Percentiles rank a stretch among this genome's conserved stretches.
phyloP scores from a whole-genome alignment of 1,140 invertebrate species.

The Maniola jurtina region DNA sequence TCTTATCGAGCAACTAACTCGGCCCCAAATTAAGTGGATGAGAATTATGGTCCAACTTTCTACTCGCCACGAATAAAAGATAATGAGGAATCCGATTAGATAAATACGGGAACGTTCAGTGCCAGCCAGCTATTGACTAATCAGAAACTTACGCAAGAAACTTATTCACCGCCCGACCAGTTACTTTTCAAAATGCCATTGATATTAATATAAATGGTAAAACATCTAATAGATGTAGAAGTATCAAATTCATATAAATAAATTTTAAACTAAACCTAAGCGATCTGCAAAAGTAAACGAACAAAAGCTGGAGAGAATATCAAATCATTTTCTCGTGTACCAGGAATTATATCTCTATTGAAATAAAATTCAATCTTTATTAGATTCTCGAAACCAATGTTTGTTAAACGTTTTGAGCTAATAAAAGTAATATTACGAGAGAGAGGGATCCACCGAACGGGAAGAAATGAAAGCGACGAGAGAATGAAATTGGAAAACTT shows the following conservation, averaged over 20 bases:
- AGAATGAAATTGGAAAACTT: slow-evolving; percentile 79
- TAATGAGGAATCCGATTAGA: slow-evolving; percentile 71
- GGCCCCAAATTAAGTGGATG: slow-evolving; percentile 68
- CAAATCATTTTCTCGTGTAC: not conserved
- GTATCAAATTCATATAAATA: not conserved
- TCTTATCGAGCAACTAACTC: slow-evolving; percentile 66
- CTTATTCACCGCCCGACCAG: slow-evolving; percentile 19
- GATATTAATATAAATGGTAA: not conserved
- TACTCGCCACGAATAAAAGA: slow-evolving; percentile 63
- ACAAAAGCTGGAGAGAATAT: not conserved
- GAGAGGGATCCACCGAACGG: slow-evolving; percentile 39
- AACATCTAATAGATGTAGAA: not conserved
- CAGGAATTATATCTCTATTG: slow-evolving; percentile 27
- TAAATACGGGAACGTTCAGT: slow-evolving; percentile 46
- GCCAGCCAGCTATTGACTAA: slow-evolving; percentile 23
- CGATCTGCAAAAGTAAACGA: not conserved
- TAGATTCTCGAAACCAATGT: slow-evolving; percentile 70
- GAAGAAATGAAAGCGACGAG: slow-evolving; percentile 76
- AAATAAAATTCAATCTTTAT: slow-evolving; percentile 55
- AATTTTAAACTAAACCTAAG: no score
- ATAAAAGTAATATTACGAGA: slow-evolving; percentile 76
- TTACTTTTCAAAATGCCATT: not conserved
- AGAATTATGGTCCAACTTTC: slow-evolving; percentile 73
- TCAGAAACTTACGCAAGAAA: slow-evolving; percentile 29
- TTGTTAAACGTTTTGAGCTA: slow-evolving; percentile 75